These are phyloP conservation scores for Zoanthus sociatus DNA, from an alignment of 92 coral and sea anemone genomes.

Conservation along the genomic window DNA sequence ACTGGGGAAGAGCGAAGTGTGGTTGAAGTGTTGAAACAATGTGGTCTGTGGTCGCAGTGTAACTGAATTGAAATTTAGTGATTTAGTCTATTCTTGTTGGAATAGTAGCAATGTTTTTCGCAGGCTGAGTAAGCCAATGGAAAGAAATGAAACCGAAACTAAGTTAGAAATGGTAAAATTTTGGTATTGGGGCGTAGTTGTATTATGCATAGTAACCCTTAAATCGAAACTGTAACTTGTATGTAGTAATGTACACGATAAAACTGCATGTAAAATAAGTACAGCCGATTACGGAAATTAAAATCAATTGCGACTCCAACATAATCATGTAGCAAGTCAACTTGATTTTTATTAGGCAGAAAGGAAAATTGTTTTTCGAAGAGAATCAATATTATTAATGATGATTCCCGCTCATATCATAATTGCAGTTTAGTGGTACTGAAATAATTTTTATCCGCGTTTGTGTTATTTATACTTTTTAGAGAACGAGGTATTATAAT, in stretches of 20 bases:
- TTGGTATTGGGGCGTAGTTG: too few relatives aligned
- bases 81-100: not conserved
- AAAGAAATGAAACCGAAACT: not conserved
- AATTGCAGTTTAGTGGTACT: not conserved
- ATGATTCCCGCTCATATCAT: not conserved
- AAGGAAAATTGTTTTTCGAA: too few relatives aligned
- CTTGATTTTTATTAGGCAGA: not conserved
- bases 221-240: too few relatives aligned
- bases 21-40: not conserved
- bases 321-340: not conserved
- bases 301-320: not conserved
- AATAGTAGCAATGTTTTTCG: not conserved
- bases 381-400: not conserved
- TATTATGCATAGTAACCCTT: too few relatives aligned
- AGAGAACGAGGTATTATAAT: slow-evolving; percentile 6
- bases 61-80: not conserved
- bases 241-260: too few relatives aligned
- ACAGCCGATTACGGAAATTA: too few relatives aligned
- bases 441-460: not conserved
- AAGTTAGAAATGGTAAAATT: not conserved
- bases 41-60: not conserved
- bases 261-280: too few relatives aligned
- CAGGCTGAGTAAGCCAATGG: not conserved
- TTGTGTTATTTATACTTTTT: not conserved
- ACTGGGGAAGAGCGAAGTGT: too few relatives aligned